Evolutionary conservation across 2,113 vertebrate species (phyloP).

Genomic region (Muscicapa adusta): DNA sequence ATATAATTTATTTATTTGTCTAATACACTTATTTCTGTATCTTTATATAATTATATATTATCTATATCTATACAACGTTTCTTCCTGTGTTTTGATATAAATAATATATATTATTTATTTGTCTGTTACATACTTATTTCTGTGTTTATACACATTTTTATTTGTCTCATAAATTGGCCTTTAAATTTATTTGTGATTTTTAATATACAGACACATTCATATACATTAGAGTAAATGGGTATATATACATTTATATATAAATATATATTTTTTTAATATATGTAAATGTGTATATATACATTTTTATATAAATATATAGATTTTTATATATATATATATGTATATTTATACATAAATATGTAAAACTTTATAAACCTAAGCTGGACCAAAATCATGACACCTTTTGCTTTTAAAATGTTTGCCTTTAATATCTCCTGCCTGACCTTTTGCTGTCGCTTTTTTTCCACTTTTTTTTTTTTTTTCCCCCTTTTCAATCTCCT

Average conservation of each 20-base stretch:
- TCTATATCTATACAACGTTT: background rate
- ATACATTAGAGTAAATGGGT: background rate
- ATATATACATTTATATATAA: too few species aligned
- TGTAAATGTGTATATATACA: too few species aligned
- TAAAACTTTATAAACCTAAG: background rate
- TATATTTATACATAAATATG: background rate
- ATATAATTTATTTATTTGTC: background rate
- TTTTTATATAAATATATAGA: too few species aligned
- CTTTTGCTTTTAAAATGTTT: slow-evolving; percentile 31
- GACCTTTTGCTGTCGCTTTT: slow-evolving; percentile 11
- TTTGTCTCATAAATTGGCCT: background rate
- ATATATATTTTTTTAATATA: too few species aligned
- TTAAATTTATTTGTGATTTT: background rate
- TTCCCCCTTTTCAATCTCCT: background rate
- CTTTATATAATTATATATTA: background rate
- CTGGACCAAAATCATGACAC: background rate
- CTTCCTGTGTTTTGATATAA: background rate
- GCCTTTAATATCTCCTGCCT: slow-evolving; percentile 42
- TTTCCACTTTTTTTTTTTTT: background rate
- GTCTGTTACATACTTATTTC: background rate
- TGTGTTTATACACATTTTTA: background rate
- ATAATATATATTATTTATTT: background rate
- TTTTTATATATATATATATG: too few species aligned
- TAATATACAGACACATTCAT: background rate
- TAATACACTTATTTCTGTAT: background rate